Evolutionary conservation across 2,888 invertebrate species (phyloP), one percentile per base, ranked within the genome.

Genomic region (Cosmopolites sordidus): DNA sequence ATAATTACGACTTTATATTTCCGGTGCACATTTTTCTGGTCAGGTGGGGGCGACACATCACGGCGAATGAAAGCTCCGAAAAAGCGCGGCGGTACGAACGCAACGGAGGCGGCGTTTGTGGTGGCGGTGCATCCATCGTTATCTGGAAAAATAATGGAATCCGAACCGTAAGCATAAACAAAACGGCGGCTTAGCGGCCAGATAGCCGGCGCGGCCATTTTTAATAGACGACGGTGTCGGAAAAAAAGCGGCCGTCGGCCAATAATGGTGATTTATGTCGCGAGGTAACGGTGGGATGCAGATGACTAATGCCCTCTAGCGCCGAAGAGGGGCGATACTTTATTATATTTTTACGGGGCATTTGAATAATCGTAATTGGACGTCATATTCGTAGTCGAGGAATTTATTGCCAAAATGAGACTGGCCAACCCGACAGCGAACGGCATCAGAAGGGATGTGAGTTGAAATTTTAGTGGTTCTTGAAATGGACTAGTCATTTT

Each of bases 191-290:
- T 69, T 66, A 67, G 68, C 67, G 66, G 67, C 66, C 60, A 60
- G 64, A 66, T 64, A 63, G 64, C 54, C 56, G 58, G 52, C 53
- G 55, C 59, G 58, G 51, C 54, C 45, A 52, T 62, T 60, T 58
- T 56, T 54, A 54, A 57, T 51, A 56, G 56, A 59, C 55, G 58
- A 51, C 43, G 22, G 22, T 22, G 56, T 47, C 50, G 52, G 22
- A 40, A 60, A 51, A 52, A 56, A 51, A 38, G 55, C 49, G 54
- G 60, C 63, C 67, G 72, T 71, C 69, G 73, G 73, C 76, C 77
- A 77, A 78, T 79, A 79, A 79, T 79, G 78, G 78, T 78, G 78
- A 79, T 79, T 79, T 79, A 79, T 78, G 71, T 75, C 73, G 60
- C 61, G 74, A 74, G 76, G 78, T 76, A 76, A 76, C 75, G 75